Conservation (phyloP, 2,888 invertebrate genomes). For the Glaucopsyche alexis region DNA sequence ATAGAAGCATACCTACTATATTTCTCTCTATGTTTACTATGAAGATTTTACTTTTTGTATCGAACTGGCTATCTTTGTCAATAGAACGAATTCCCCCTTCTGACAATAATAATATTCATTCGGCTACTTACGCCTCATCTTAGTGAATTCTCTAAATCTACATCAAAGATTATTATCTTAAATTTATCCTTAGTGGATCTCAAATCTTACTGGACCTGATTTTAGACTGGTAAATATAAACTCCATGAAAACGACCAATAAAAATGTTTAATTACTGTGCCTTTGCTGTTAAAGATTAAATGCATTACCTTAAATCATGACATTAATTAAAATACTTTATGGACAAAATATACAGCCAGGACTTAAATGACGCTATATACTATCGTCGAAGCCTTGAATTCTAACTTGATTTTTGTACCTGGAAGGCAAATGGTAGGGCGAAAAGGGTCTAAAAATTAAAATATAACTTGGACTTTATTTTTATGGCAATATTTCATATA, state of each 20-base stretch:
- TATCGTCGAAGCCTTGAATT: not conserved
- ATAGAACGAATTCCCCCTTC: not conserved
- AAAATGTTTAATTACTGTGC: slow-evolving; percentile 20
- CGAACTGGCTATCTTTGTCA: not conserved
- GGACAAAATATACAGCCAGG: slow-evolving; percentile 35
- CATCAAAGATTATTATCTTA: not conserved
- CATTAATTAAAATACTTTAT: slow-evolving; percentile 42
- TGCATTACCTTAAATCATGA: slow-evolving; percentile 40
- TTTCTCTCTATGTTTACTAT: too few species aligned
- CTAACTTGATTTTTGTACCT: slow-evolving; percentile 19
- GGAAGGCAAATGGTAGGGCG: not conserved
- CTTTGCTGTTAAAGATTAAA: slow-evolving; percentile 26
- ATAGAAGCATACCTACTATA: too few species aligned
- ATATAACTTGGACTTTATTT: not conserved
- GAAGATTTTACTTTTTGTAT: not conserved
- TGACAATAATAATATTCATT: not conserved
- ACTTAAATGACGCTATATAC: slow-evolving; percentile 15
- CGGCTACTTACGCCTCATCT: too few species aligned
- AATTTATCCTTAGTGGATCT: not conserved
- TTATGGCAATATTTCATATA: not conserved
- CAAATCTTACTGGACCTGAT: not conserved
- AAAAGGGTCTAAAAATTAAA: not conserved
- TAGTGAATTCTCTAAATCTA: not conserved
- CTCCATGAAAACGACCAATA: not conserved
- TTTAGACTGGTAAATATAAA: not conserved